These are phyloP conservation scores for Drosophila kuntzei DNA, from an alignment of 2,888 invertebrate genomes.

Conservation along the genomic window DNA sequence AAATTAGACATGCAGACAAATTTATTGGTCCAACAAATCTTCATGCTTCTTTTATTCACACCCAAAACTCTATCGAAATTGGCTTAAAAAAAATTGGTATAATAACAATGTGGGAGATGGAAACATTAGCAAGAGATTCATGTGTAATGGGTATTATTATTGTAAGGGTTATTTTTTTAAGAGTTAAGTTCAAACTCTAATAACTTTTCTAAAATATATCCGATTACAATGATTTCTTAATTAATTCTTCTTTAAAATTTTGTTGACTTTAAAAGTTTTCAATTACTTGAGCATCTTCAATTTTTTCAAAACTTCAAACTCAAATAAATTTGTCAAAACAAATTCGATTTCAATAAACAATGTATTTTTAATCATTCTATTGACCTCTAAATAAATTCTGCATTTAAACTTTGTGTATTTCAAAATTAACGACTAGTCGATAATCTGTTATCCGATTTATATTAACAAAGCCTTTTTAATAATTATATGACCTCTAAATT, in stretches of 20 bases:
- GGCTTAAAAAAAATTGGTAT: background rate
- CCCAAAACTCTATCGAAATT: background rate
- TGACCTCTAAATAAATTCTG: background rate
- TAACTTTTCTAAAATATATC: too few species aligned
- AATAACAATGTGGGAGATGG: background rate
- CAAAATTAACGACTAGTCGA: background rate
- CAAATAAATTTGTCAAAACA: background rate
- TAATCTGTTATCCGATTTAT: background rate
- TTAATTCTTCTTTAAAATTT: too few species aligned
- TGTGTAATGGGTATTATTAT: background rate
- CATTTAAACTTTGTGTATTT: too few species aligned
- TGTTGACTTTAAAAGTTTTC: too few species aligned
- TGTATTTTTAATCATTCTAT: background rate
- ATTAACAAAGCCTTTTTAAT: background rate
- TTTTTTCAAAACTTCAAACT: too few species aligned
- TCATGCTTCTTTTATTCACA: slow-evolving; percentile 36
- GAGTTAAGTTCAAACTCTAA: too few species aligned
- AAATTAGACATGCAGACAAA: slow-evolving; percentile 81
- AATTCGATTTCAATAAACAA: background rate
- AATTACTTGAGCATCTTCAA: too few species aligned
- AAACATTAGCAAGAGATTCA: background rate
- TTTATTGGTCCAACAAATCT: slow-evolving; percentile 79
- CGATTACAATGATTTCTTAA: too few species aligned
- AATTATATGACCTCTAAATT: background rate
- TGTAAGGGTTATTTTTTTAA: too few species aligned